A percentile compares a stretch with the other conserved stretches of the same genome.
These are phyloP conservation scores for Teinopalpus imperialis DNA, from an alignment of 2,888 invertebrate genomes.

Conservation along the genomic window DNA sequence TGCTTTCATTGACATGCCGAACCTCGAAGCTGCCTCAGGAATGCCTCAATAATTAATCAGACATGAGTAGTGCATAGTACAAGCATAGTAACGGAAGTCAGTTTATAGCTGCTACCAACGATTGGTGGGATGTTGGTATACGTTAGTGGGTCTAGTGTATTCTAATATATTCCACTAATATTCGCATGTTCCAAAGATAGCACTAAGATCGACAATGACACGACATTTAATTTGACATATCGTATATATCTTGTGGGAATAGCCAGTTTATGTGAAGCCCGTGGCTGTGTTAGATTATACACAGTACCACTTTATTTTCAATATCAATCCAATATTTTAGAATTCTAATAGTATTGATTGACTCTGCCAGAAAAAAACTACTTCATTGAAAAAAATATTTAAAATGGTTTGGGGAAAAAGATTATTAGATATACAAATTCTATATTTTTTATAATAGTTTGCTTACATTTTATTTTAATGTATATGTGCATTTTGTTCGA, in stretches of 20 bases:
- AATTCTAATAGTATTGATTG: no score
- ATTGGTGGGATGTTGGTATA: constrained; percentile 15
- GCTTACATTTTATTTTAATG: no score
- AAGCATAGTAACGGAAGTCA: constrained; percentile 52
- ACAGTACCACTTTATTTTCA: not conserved
- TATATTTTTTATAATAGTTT: no score
- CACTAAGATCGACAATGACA: constrained; percentile 4
- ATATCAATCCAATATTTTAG: no score
- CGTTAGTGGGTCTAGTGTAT: constrained; percentile 9
- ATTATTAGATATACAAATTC: no score
- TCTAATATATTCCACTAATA: constrained; percentile 21
- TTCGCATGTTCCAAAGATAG: constrained; percentile 29
- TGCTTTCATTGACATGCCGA: constrained; percentile 74
- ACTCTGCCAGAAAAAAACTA: no score
- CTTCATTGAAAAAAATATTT: no score
- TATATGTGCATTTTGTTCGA: no score
- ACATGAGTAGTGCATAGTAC: no score
- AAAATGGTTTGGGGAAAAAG: no score
- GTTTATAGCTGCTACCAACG: constrained; percentile 43
- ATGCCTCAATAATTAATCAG: constrained; percentile 72
- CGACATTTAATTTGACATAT: constrained; percentile 2
- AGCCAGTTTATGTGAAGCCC: not conserved
- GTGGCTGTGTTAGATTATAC: not conserved
- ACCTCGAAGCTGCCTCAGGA: constrained; percentile 51
- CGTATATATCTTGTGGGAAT: not conserved